Percentiles rank a stretch among this genome's conserved stretches.
These are phyloP conservation scores for Scaptodrosophila latifasciaeformis DNA, from an alignment of 2,888 invertebrate genomes.

Conservation along the genomic window DNA sequence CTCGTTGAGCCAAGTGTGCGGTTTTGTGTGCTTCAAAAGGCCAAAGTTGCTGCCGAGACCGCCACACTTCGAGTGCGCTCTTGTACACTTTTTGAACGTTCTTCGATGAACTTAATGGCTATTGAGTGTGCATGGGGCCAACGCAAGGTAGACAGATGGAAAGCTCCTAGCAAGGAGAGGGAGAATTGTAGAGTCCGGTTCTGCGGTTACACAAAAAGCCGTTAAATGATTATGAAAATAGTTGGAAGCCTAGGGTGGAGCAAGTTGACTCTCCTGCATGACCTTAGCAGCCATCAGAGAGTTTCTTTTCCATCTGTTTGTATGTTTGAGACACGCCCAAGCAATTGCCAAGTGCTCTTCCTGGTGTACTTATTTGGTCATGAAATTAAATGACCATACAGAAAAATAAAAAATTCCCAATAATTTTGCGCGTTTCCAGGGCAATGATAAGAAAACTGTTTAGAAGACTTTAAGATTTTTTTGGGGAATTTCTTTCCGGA, in stretches of 20 bases:
- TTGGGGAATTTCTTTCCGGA: too few species aligned
- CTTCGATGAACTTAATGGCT: slow-evolving; percentile 66
- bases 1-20: slow-evolving; percentile 44
- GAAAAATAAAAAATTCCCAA: too few species aligned
- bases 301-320: too few species aligned
- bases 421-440: too few species aligned
- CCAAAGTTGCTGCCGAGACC: slow-evolving; percentile 28
- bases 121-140: slow-evolving; percentile 41
- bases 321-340: slow-evolving; percentile 61
- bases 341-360: slow-evolving; percentile 44
- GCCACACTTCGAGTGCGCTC: slow-evolving; percentile 41
- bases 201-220: slow-evolving; percentile 22
- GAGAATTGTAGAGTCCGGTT: not conserved
- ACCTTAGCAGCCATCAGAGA: slow-evolving; percentile 44
- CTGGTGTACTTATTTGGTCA: too few species aligned
- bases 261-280: too few species aligned
- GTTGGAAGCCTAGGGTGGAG: slow-evolving; percentile 48
- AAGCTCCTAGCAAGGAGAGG: not conserved
- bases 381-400: too few species aligned
- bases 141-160: not conserved
- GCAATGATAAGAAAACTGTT: too few species aligned
- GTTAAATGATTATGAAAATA: slow-evolving; percentile 63
- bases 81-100: slow-evolving; percentile 44
- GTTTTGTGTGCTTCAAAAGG: slow-evolving; percentile 38
- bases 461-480: too few species aligned